Conservation (phyloP, 1,140 invertebrate genomes). For the Chironomus striatipennis region DNA sequence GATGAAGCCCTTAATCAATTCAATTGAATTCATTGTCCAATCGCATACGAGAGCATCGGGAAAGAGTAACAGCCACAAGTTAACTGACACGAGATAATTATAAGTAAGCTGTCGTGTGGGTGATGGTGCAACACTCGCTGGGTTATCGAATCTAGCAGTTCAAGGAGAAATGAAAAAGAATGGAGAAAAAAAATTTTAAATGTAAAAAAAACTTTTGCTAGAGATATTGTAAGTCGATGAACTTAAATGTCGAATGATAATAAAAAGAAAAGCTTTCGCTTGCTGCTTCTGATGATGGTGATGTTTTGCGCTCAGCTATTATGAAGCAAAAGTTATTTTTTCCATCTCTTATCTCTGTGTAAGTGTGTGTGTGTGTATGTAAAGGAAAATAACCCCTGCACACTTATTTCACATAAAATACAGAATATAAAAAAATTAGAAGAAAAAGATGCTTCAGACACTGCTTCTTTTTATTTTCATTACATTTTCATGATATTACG, state of each 20-base stretch:
- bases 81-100: constrained; percentile 85
- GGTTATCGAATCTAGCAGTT: constrained; percentile 76
- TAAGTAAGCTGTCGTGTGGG: constrained; percentile 84
- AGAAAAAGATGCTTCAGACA: no score
- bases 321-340: no score
- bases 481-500: no score
- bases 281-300: no score
- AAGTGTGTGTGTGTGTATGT: no score
- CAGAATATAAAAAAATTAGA: no score
- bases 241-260: neutral
- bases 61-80: constrained; percentile 81
- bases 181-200: constrained; percentile 26
- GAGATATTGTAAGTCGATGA: neutral
- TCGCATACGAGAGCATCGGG: constrained; percentile 90
- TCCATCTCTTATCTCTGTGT: no score
- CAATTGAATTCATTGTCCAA: constrained; percentile 97
- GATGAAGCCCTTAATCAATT: constrained; percentile 65
- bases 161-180: constrained; percentile 28
- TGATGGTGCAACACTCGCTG: constrained; percentile 68
- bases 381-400: no score
- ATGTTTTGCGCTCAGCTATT: no score
- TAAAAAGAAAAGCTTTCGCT: no score
- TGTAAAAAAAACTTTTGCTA: constrained; percentile 26
- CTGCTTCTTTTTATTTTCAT: no score
- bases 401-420: no score